A percentile compares a stretch with the other conserved stretches of the same genome.
Conservation (phyloP, 2,888 invertebrate species). For the Conistra vaccinii region DNA sequence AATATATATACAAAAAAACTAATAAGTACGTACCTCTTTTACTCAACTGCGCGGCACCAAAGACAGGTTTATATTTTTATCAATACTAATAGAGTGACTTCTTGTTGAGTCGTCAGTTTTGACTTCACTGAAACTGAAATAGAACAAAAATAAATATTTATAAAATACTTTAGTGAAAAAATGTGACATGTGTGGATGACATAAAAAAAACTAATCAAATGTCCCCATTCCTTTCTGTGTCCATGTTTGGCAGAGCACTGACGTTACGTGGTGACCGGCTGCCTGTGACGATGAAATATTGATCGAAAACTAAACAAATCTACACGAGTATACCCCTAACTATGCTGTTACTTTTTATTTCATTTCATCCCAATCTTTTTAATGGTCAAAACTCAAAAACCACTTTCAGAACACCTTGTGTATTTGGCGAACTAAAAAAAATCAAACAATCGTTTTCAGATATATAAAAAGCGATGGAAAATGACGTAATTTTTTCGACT, state of each 20-base stretch:
- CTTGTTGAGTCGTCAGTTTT: background rate
- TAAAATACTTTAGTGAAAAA: background rate
- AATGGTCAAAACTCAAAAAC: constrained; percentile 26
- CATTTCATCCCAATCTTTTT: constrained; percentile 25
- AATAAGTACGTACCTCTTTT: background rate
- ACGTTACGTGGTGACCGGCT: constrained; percentile 80
- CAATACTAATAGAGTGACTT: too few species aligned
- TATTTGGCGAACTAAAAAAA: constrained; percentile 54
- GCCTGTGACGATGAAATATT: constrained; percentile 84
- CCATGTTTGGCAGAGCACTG: constrained; percentile 68
- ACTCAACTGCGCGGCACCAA: too few species aligned
- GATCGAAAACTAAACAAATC: constrained; percentile 82
- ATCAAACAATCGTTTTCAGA: constrained; percentile 53
- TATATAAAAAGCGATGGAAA: constrained; percentile 58
- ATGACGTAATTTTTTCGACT: constrained; percentile 68
- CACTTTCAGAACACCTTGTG: constrained; percentile 9
- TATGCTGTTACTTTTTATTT: constrained; percentile 47
- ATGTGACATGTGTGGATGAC: constrained; percentile 13
- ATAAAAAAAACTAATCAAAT: constrained; percentile 32
- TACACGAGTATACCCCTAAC: constrained; percentile 62
- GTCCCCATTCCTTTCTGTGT: constrained; percentile 58
- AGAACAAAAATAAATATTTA: background rate
- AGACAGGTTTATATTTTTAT: background rate
- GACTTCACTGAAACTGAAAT: background rate
- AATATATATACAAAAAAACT: background rate